Evolutionary conservation across 1,140 invertebrate species (phyloP).

Genomic region (Drosophila pruinosa): DNA sequence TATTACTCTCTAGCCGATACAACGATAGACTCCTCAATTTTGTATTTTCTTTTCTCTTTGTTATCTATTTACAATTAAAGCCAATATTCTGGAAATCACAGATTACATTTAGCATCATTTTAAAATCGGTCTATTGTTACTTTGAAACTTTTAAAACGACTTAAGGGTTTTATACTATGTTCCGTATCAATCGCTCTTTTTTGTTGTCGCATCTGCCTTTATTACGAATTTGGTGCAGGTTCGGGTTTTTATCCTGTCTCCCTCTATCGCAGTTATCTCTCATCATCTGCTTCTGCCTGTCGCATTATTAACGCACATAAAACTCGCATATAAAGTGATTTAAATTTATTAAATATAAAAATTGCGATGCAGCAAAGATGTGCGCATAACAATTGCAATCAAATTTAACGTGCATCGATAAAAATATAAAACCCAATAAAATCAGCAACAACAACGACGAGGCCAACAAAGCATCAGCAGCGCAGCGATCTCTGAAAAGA

Average conservation of each 20-base stretch:
- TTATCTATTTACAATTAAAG: too few relatives aligned
- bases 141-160: too few relatives aligned
- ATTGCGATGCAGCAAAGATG: slow-evolving; percentile 61
- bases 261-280: neutral
- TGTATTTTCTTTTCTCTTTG: too few relatives aligned
- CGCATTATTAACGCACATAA: slow-evolving; percentile 81
- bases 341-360: slow-evolving; percentile 82
- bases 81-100: too few relatives aligned
- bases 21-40: too few relatives aligned
- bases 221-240: neutral
- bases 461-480: slow-evolving; percentile 26
- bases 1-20: too few relatives aligned
- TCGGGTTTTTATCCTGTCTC: too few relatives aligned
- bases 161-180: too few relatives aligned
- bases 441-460: slow-evolving; percentile 49
- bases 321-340: slow-evolving; percentile 81
- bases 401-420: slow-evolving; percentile 81
- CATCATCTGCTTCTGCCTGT: neutral
- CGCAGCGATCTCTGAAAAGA: slow-evolving; percentile 42
- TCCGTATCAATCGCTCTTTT: too few relatives aligned
- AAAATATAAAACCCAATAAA: slow-evolving; percentile 74
- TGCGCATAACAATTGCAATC: slow-evolving; percentile 78
- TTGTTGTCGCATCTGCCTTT: neutral
- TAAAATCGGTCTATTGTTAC: too few relatives aligned
- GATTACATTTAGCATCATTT: too few relatives aligned